Base-by-base conservation (phyloP, 2,113 vertebrate species). In the Cygnus atratus region DNA sequence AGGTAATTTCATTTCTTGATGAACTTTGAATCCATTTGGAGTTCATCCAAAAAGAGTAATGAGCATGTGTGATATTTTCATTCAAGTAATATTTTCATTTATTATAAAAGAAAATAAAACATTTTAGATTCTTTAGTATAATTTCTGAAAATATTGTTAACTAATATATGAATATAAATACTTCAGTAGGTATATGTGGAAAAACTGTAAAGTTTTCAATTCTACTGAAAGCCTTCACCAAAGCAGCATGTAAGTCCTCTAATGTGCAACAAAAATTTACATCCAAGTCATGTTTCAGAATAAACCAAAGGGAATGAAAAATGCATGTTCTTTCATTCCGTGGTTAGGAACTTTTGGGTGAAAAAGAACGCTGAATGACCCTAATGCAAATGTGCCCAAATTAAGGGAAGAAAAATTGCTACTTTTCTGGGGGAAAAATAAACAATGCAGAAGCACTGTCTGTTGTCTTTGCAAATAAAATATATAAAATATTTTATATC, bases 401-500 rank as follows among this genome's bases (percentile, higher is more conserved):
- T 44, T 50, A 55, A 82, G 50, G 35, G 41, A 66, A 54, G 37
- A 75, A 26, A 39, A 41, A 4, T 19, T 31, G 6, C 18, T 59
- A 0, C 33, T 77, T 73, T 66, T 70, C 2, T 3, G 0, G 10
- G 20, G 26, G 22, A 11, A 11, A 19, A 1, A 55, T 28, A 20
- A 25, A 20, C 26, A 14, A 12, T 10, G 54, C 7, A n/a, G 17
- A 82, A 55, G 4, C 39, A 3, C 0, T 74, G 7, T 6, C 10
- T 88, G 4, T 88, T 87, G 33, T 73, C 21, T 92, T 84, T 66
- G 50, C 54, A 91, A 95, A 55, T 68, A 48, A 73, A 94, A 82
- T 24, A 22, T 58, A 28, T 88, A 33, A 91, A 97, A 83, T 96
- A 44, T 94, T 76, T 96, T 94, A 7, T 93, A 31, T 98, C 95